phyloP scores from a whole-genome alignment of 2,113 vertebrate species.

The Engraulis encrasicolus region DNA sequence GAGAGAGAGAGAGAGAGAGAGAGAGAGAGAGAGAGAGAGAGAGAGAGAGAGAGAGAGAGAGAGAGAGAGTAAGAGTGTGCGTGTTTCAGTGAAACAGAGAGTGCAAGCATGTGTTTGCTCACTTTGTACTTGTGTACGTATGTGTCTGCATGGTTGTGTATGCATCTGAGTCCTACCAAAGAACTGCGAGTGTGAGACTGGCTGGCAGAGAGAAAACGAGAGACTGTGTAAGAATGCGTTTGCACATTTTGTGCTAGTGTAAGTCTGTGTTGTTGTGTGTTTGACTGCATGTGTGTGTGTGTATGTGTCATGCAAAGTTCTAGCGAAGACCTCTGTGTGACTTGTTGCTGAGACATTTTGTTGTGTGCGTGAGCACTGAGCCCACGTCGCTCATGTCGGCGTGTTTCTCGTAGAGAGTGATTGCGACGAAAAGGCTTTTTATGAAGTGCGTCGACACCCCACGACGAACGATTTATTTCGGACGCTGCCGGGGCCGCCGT shows the following conservation, averaged over 20 bases:
- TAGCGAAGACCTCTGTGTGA: neutral
- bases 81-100: no score
- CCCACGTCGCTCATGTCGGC: neutral
- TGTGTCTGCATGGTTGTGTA: neutral
- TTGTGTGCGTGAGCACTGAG: neutral
- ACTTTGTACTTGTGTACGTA: slow-evolving; percentile 52
- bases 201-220: no score
- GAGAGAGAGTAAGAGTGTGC: slow-evolving; percentile 30
- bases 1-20: no score
- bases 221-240: slow-evolving; percentile 26
- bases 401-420: neutral
- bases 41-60: no score
- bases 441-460: neutral
- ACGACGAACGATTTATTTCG: neutral
- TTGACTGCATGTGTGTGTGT: neutral
- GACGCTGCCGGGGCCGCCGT: neutral
- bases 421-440: neutral
- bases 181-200: neutral
- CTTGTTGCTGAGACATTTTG: neutral
- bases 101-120: slow-evolving; percentile 53
- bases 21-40: no score
- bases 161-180: neutral
- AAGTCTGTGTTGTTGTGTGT: slow-evolving; percentile 60
- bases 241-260: no score
- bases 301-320: neutral